These are phyloP conservation scores for Orthosia gracilis DNA, from an alignment of 2,888 invertebrate species.

Conservation along the genomic window DNA sequence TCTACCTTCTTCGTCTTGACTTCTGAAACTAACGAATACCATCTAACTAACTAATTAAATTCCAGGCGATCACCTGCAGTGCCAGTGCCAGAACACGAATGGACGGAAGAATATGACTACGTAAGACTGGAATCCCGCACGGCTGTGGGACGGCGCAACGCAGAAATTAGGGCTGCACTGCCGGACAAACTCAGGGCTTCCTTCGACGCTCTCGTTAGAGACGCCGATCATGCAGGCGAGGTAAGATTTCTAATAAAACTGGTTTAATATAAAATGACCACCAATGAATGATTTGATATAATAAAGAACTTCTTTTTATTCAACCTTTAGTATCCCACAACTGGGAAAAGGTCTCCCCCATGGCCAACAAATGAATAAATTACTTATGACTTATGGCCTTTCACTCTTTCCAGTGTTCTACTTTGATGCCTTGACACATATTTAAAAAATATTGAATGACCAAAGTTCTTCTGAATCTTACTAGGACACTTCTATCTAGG, in stretches of 20 bases:
- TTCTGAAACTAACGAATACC: background rate
- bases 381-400: too few species aligned
- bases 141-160: slow-evolving; percentile 93
- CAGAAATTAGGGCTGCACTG: slow-evolving; percentile 93
- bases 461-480: too few species aligned
- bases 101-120: slow-evolving; percentile 97
- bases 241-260: slow-evolving; percentile 72
- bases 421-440: too few species aligned
- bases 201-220: slow-evolving; percentile 94
- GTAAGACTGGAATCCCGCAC: slow-evolving; percentile 96
- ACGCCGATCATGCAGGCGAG: slow-evolving; percentile 92
- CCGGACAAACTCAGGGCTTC: slow-evolving; percentile 94
- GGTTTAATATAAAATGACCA: too few species aligned
- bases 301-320: too few species aligned
- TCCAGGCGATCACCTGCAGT: slow-evolving; percentile 83
- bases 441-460: too few species aligned
- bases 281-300: too few species aligned
- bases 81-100: slow-evolving; percentile 90
- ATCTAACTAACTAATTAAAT: slow-evolving; percentile 4
- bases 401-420: too few species aligned
- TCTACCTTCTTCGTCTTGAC: background rate
- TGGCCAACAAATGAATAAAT: too few species aligned
- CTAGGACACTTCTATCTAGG: too few species aligned
- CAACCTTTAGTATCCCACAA: too few species aligned
- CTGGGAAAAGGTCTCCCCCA: too few species aligned